These are phyloP conservation scores for Ameiurus melas DNA, from an alignment of 2,113 vertebrate genomes.

Conservation along the genomic window DNA sequence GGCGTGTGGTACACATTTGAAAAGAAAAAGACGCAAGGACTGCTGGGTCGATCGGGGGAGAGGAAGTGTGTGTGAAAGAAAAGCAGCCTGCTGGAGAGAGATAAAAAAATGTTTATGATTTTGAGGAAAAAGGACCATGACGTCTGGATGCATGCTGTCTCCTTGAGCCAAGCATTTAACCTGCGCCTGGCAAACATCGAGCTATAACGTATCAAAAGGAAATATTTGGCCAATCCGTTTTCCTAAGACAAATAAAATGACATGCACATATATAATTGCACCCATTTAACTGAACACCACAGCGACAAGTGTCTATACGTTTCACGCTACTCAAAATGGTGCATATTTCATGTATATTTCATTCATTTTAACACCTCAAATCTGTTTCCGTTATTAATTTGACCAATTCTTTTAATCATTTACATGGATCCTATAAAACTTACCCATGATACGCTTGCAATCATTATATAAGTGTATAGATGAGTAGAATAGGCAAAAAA, in stretches of 20 bases:
- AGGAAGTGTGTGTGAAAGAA: slow-evolving; percentile 36
- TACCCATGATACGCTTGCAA: background rate
- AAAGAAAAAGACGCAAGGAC: slow-evolving; percentile 10
- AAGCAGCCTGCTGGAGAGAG: slow-evolving; percentile 34
- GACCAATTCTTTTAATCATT: background rate
- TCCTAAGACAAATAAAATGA: background rate
- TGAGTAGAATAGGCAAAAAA: background rate
- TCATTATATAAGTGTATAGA: background rate
- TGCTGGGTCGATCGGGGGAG: slow-evolving; percentile 20
- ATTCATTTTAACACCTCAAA: background rate
- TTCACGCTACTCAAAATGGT: background rate
- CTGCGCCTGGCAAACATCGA: slow-evolving; percentile 29
- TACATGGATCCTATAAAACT: background rate
- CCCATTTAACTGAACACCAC: background rate
- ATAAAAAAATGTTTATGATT: slow-evolving; percentile 39
- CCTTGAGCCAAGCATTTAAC: slow-evolving; percentile 43
- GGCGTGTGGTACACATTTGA: background rate
- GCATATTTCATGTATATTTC: background rate
- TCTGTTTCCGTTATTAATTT: background rate
- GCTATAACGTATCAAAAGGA: background rate
- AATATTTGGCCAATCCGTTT: background rate
- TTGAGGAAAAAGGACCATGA: slow-evolving; percentile 38
- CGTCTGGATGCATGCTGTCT: slow-evolving; percentile 23
- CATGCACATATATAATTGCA: background rate
- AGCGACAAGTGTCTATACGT: background rate